A percentile compares a stretch with the other conserved stretches of the same genome.
phyloP scores from a whole-genome alignment of 2,888 invertebrate genomes.

The Gandaritis pyraliata region DNA sequence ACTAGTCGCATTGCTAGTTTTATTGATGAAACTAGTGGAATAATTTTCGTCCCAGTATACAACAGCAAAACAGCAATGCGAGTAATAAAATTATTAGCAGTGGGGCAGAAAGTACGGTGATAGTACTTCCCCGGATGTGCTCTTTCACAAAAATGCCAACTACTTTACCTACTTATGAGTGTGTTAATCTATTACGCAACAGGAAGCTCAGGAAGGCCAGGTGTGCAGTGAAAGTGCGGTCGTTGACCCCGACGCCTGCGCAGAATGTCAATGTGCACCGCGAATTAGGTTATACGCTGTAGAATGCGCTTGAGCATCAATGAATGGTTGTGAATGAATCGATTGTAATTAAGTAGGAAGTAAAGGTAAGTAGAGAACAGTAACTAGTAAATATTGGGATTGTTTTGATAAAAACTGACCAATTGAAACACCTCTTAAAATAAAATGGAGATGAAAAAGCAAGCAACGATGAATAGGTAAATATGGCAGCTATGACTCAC shows the following conservation, averaged over 20 bases:
- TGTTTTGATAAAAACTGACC: no score
- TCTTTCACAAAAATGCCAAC: no score
- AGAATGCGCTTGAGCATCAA: conserved; percentile 12
- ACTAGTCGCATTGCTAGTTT: no score
- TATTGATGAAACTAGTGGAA: no score
- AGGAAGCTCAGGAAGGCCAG: conserved; percentile 48
- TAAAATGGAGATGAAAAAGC: background rate
- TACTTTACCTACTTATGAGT: no score
- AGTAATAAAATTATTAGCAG: no score
- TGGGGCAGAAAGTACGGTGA: no score
- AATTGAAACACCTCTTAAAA: no score
- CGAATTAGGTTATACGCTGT: conserved; percentile 49
- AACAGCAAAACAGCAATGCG: no score
- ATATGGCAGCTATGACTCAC: background rate
- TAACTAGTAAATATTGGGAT: no score
- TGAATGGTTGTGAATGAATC: conserved; percentile 14
- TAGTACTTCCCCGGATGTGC: no score
- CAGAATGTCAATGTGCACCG: conserved; percentile 54
- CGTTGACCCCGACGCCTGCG: conserved; percentile 38
- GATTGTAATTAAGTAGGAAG: background rate
- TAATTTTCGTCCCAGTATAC: no score
- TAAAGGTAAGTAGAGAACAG: background rate
- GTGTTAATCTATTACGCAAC: conserved; percentile 12
- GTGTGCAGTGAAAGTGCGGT: conserved; percentile 43
- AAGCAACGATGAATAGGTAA: background rate